These are phyloP conservation scores for Isichthys henryi DNA, from an alignment of 2,113 vertebrate genomes.

Conservation along the genomic window DNA sequence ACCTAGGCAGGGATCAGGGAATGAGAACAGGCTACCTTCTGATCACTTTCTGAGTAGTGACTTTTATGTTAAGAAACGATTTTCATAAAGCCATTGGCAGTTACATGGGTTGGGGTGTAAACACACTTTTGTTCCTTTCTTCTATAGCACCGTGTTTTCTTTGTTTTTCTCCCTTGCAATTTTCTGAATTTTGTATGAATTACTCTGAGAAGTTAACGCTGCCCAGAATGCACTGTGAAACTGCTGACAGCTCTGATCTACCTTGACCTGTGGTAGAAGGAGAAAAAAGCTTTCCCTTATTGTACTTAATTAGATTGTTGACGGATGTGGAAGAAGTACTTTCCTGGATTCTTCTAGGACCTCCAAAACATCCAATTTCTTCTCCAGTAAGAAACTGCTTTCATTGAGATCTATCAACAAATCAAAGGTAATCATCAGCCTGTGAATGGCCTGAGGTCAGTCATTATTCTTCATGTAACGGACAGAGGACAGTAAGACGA, in stretches of 20 bases:
- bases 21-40: not conserved
- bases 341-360: not conserved
- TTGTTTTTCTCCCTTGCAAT: not conserved
- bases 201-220: not conserved
- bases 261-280: not conserved
- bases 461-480: not conserved
- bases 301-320: constrained; percentile 12
- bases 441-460: not conserved
- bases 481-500: not conserved
- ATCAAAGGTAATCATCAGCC: not conserved
- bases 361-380: not conserved
- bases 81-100: not conserved
- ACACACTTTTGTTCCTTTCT: not conserved
- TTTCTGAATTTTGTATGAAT: not conserved
- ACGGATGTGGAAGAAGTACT: not conserved
- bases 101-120: not conserved
- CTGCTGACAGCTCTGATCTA: not conserved
- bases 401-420: not conserved
- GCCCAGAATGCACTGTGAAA: not conserved
- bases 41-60: not conserved
- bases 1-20: not conserved
- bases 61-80: not conserved
- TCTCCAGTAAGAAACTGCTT: not conserved
- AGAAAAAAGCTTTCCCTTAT: not conserved
- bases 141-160: not conserved